Percentiles rank a stretch among this genome's conserved stretches.
These are phyloP conservation scores for Ectropis grisescens DNA, from an alignment of 1,140 invertebrate genomes.

Conservation along the genomic window DNA sequence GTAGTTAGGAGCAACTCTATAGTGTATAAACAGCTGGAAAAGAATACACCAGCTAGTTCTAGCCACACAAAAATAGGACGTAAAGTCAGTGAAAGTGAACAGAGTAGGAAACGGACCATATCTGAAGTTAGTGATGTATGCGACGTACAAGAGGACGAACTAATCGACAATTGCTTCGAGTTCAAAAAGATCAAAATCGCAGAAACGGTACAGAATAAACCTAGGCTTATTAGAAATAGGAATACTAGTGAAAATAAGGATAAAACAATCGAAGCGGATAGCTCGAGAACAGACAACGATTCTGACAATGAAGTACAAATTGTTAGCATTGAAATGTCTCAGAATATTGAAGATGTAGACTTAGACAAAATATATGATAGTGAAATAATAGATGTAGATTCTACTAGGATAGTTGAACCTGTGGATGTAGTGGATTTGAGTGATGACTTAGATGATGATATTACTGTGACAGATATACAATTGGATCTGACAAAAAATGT, in stretches of 20 bases:
- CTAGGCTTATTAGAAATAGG: conserved; percentile 44
- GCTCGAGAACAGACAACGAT: conserved; percentile 28
- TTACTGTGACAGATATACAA: conserved; percentile 29
- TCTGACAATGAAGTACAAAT: conserved; percentile 53
- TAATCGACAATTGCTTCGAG: conserved; percentile 50
- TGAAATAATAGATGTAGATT: conserved; percentile 43
- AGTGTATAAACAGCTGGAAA: conserved; percentile 53
- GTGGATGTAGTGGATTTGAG: conserved; percentile 51
- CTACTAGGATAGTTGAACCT: conserved; percentile 27
- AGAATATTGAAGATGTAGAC: conserved; percentile 17
- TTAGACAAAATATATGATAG: conserved; percentile 22
- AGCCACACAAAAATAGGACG: conserved; percentile 24
- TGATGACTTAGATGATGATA: conserved; percentile 37
- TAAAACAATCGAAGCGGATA: conserved; percentile 13
- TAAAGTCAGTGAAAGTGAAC: conserved; percentile 21
- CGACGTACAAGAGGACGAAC: conserved; percentile 44
- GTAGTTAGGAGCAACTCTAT: conserved; percentile 56
- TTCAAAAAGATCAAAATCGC: conserved; percentile 54
- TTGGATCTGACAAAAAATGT: conserved; percentile 44
- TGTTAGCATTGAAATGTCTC: conserved; percentile 31
- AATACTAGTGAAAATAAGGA: conserved; percentile 25
- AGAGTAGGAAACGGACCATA: conserved; percentile 44
- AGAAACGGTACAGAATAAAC: conserved; percentile 33
- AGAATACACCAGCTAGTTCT: conserved; percentile 18
- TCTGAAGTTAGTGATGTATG: conserved; percentile 49